Percentiles rank a stretch among this genome's conserved stretches.
These are phyloP conservation scores for Phaethornis superciliosus DNA, from an alignment of 2,113 vertebrate genomes.

Conservation along the genomic window DNA sequence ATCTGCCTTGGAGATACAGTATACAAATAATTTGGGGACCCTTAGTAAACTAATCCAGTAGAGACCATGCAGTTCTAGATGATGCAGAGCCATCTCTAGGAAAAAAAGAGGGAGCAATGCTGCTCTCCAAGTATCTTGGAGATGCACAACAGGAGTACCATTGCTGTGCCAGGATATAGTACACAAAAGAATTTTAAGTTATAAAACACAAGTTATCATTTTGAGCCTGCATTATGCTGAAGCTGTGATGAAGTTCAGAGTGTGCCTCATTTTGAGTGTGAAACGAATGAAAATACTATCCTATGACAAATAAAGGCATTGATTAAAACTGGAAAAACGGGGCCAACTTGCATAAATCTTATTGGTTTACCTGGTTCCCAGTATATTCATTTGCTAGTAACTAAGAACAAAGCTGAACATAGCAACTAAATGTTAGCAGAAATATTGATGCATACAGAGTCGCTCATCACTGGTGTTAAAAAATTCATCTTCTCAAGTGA, in stretches of 20 bases:
- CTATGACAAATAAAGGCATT: background rate
- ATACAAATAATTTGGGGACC: background rate
- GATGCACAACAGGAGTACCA: background rate
- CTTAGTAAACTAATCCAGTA: background rate
- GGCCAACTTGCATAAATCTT: background rate
- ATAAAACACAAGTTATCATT: background rate
- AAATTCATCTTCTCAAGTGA: background rate
- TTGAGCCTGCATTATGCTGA: background rate
- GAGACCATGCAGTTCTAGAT: background rate
- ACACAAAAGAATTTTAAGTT: background rate
- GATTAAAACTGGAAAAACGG: background rate
- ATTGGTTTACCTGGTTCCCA: background rate
- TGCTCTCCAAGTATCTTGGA: background rate
- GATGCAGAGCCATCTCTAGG: background rate
- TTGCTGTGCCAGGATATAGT: background rate
- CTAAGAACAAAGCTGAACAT: background rate
- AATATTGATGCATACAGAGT: background rate
- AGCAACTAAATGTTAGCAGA: conserved; percentile 7
- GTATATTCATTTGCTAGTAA: background rate
- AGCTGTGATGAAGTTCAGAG: background rate
- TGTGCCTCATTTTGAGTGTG: background rate
- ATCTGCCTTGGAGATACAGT: background rate
- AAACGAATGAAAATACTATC: background rate
- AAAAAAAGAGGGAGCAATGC: background rate
- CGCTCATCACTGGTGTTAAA: background rate